phyloP scores from a whole-genome alignment of 1,140 invertebrate genomes.

The Platyscapa corneri region DNA sequence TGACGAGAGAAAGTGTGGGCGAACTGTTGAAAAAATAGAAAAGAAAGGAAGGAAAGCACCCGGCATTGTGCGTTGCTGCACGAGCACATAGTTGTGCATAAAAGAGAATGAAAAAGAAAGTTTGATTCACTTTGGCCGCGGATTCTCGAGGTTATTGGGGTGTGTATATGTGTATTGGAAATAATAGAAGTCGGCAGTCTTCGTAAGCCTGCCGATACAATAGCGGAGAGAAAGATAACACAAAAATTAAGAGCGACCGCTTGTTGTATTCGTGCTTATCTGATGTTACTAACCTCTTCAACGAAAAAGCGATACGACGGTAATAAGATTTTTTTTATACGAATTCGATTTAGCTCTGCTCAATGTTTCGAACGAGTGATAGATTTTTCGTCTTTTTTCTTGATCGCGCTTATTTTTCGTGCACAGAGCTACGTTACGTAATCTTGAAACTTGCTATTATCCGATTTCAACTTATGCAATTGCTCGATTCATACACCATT shows the following conservation, averaged over 20 bases:
- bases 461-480: background rate
- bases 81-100: no score
- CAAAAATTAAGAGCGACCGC: constrained; percentile 3
- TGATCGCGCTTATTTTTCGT: background rate
- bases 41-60: background rate
- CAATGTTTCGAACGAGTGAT: constrained; percentile 15
- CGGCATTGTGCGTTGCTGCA: no score
- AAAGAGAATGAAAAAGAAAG: background rate
- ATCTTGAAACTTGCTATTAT: background rate
- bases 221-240: background rate
- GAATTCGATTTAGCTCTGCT: background rate
- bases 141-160: constrained; percentile 13
- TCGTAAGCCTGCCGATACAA: background rate
- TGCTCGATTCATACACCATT: background rate
- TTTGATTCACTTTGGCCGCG: constrained; percentile 20
- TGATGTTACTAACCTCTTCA: background rate
- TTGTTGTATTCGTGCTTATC: background rate
- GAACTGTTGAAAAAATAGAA: constrained; percentile 3
- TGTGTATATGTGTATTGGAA: background rate
- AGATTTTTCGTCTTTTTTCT: background rate
- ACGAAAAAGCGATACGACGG: constrained; percentile 14
- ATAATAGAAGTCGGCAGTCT: background rate
- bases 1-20: background rate
- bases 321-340: constrained; percentile 24
- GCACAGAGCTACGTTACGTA: background rate